phyloP scores from a whole-genome alignment of 2,113 vertebrate species.

The Chascanopsetta lugubris region DNA sequence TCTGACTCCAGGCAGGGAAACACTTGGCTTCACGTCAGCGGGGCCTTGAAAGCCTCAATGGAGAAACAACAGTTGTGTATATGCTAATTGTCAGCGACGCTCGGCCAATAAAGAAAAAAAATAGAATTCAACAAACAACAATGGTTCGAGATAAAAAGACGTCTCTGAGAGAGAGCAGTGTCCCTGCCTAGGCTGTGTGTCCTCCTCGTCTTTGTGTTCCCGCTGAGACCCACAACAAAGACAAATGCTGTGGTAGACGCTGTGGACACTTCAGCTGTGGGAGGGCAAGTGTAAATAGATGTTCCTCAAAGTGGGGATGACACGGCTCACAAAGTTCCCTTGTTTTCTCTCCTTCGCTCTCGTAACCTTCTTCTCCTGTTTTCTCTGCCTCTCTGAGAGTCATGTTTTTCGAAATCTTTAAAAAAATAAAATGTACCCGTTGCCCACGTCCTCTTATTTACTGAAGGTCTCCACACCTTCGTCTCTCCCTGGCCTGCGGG shows the following conservation, averaged over 20 bases:
- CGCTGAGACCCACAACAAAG: slow-evolving; percentile 53
- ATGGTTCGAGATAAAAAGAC: slow-evolving; percentile 58
- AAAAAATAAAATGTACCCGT: too few relatives aligned
- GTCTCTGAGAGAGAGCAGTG: slow-evolving; percentile 69
- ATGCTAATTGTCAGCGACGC: slow-evolving; percentile 34
- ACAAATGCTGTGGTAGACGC: slow-evolving; percentile 39
- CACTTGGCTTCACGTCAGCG: slow-evolving; percentile 49
- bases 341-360: slow-evolving; percentile 43
- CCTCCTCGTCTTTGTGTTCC: slow-evolving; percentile 56
- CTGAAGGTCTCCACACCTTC: background rate
- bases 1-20: slow-evolving; percentile 51
- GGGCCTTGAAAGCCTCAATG: slow-evolving; percentile 51
- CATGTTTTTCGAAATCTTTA: too few relatives aligned
- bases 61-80: slow-evolving; percentile 58
- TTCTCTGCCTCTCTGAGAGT: slow-evolving; percentile 18
- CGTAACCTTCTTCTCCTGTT: slow-evolving; percentile 45
- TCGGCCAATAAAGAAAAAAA: slow-evolving; percentile 48
- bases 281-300: slow-evolving; percentile 39
- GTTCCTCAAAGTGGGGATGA: slow-evolving; percentile 33
- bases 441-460: background rate
- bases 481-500: slow-evolving; percentile 12
- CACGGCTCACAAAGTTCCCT: slow-evolving; percentile 39
- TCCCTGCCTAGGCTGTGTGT: slow-evolving; percentile 56
- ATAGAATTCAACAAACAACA: slow-evolving; percentile 64
- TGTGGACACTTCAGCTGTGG: slow-evolving; percentile 41